Evolutionary conservation across 2,797 vertebrate genomes (phyloP).

Genomic region (Gymnodraco acuticeps): DNA sequence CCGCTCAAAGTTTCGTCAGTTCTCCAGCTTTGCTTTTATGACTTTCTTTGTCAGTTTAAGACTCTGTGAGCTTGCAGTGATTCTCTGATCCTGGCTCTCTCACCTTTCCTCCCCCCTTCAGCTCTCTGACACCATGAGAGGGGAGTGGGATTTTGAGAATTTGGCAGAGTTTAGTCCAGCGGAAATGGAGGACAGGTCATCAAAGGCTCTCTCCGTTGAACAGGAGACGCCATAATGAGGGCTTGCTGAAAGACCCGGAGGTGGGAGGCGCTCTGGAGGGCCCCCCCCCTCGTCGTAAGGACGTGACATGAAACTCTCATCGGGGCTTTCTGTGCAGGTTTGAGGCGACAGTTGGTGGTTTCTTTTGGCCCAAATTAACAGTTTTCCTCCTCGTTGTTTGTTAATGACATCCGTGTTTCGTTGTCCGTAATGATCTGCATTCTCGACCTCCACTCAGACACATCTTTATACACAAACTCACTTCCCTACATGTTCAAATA

Average conservation of each 20-base stretch:
- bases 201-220: slow-evolving; percentile 59
- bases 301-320: slow-evolving; percentile 66
- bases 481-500: no score
- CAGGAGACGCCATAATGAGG: slow-evolving; percentile 62
- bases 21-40: not conserved
- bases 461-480: no score
- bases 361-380: not conserved
- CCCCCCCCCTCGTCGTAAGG: not conserved
- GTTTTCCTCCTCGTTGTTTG: not conserved
- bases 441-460: no score
- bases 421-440: no score
- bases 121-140: slow-evolving; percentile 35
- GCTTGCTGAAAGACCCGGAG: slow-evolving; percentile 63
- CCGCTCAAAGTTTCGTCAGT: not conserved
- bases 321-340: slow-evolving; percentile 29
- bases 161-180: slow-evolving; percentile 57
- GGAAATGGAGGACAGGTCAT: slow-evolving; percentile 73
- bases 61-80: not conserved
- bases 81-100: slow-evolving; percentile 8
- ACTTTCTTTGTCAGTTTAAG: not conserved
- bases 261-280: slow-evolving; percentile 54
- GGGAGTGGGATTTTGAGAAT: slow-evolving; percentile 30
- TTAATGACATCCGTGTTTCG: no score
- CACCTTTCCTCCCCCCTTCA: slow-evolving; percentile 7
- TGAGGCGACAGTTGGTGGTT: not conserved